Evolutionary conservation across 2,113 vertebrate genomes (phyloP).

Genomic region (Collichthys lucidus): DNA sequence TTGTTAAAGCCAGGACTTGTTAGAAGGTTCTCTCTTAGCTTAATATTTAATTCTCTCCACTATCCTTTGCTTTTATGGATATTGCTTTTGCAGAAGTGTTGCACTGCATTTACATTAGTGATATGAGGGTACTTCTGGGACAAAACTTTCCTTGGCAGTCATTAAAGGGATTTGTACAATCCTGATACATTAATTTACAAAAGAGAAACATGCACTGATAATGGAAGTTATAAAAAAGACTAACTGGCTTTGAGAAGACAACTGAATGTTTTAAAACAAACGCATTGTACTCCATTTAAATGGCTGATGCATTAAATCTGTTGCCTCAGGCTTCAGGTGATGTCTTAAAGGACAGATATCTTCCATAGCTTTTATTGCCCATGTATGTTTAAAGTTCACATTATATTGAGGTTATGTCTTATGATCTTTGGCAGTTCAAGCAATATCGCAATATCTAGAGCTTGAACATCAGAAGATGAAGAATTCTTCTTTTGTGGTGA

Average conservation of each 20-base stretch:
- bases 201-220: slow-evolving; percentile 26
- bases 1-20: slow-evolving; percentile 16
- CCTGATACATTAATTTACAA: slow-evolving; percentile 29
- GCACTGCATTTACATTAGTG: slow-evolving; percentile 39
- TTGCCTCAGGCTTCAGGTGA: slow-evolving; percentile 20
- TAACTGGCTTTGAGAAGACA: not conserved
- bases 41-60: slow-evolving; percentile 9
- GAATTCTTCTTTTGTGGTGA: not conserved
- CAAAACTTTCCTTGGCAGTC: slow-evolving; percentile 39
- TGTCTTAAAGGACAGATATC: slow-evolving; percentile 13
- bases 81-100: slow-evolving; percentile 42
- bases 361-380: slow-evolving; percentile 23
- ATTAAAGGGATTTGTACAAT: slow-evolving; percentile 48
- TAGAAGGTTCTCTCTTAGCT: not conserved
- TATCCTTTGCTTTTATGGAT: slow-evolving; percentile 28
- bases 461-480: not conserved
- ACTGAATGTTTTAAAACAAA: slow-evolving; percentile 10
- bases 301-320: slow-evolving; percentile 20
- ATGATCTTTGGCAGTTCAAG: slow-evolving; percentile 8
- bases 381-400: slow-evolving; percentile 20
- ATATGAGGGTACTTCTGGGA: slow-evolving; percentile 18
- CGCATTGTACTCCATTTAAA: slow-evolving; percentile 21
- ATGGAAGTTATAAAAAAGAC: slow-evolving; percentile 8
- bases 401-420: not conserved
- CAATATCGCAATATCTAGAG: not conserved